These are phyloP conservation scores for Chaetura pelagica DNA, from an alignment of 2,113 vertebrate species.

Conservation along the genomic window DNA sequence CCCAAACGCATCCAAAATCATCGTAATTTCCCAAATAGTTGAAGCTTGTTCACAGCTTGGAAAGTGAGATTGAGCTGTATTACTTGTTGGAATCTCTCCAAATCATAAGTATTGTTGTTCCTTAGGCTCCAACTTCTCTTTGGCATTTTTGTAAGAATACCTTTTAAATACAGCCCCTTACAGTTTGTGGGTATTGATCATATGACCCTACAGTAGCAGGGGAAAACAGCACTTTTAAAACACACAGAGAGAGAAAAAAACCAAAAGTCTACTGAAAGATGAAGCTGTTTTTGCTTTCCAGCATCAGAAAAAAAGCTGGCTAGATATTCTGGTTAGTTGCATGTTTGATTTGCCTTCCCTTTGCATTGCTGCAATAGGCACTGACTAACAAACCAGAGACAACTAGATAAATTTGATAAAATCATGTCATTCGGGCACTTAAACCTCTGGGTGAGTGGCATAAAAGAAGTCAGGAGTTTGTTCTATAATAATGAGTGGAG, in stretches of 20 bases:
- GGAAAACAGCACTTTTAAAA: background rate
- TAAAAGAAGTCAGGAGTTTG: background rate
- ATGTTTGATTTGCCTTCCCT: background rate
- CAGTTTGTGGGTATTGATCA: background rate
- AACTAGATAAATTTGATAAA: background rate
- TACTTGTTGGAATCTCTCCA: conserved; percentile 8
- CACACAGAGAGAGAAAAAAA: background rate
- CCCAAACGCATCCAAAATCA: background rate
- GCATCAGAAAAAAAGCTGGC: background rate
- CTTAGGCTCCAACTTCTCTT: background rate
- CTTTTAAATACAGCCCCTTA: background rate
- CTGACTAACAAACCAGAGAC: background rate
- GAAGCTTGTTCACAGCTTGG: background rate
- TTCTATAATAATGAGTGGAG: background rate
- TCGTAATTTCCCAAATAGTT: background rate
- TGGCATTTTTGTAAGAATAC: background rate
- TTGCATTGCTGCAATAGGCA: background rate
- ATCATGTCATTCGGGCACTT: background rate
- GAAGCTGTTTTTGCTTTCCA: background rate
- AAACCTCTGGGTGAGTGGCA: background rate
- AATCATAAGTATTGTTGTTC: background rate
- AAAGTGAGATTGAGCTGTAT: background rate
- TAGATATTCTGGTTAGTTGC: background rate
- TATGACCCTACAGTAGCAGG: background rate
- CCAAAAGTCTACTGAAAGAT: background rate